Base-by-base conservation (phyloP, 2,113 vertebrate genomes). In the Hirundichthys speculiger region DNA sequence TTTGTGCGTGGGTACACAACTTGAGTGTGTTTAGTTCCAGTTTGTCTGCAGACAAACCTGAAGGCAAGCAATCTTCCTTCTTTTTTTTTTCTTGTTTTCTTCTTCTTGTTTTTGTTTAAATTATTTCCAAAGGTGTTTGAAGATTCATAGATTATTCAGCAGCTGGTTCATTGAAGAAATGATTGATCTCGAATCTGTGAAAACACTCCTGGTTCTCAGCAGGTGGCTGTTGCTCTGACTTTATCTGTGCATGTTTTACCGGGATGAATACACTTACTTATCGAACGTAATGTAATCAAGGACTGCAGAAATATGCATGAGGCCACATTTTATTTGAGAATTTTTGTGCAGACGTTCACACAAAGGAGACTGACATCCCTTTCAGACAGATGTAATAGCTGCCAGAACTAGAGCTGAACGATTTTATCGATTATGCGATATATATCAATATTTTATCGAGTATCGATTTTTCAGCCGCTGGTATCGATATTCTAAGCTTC, bases 101-200 rank as follows among this genome's bases (percentile, higher is more conserved):
- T 34, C 11, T 34, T 7, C 30, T 34, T 34, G 3, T 51, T 40
- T 50, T 22, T 53, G 1, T 46, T 48, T 41, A 30, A 22, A 39
- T 21, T 12, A 30, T 47, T 30, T 13, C n/a, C n/a, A 5, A 3
- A 50, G 8, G 4, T 19, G 10, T 40, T 39, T 14, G n/a, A 16
- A 67, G 30, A n/a, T 80, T 58, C 69, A 38, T 21, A 53, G 20
- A 14, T 15, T 64, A 39, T 39, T 79, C n/a, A 20, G 64, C 45
- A 41, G 50, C 39, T 38, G 47, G 39, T 71, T 39, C 42, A 14
- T 40, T 22, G 16, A 50, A 41, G 7, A 18, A 30, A 18, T 16
- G 2, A 53, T 45, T 27, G 13, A 41, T 43, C 41, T 42, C 6
- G 1, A 19, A 43, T 22, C 16, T 53, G 10, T 59, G 40, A 64